Base-by-base conservation (phyloP, 2,888 invertebrate species). In the Gari tellinella region DNA sequence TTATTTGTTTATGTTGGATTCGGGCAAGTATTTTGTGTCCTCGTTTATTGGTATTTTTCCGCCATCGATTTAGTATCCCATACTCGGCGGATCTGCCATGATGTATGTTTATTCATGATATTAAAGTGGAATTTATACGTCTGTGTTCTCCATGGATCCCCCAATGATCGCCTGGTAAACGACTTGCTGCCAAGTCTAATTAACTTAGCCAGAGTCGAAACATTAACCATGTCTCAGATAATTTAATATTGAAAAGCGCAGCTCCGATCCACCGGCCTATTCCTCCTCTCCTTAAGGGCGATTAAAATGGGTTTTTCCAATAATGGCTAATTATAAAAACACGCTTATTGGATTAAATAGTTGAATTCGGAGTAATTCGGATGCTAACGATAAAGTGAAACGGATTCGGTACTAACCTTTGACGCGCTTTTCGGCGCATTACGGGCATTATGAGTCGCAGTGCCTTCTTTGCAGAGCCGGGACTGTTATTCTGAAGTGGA, bases 151-250 rank as follows among this genome's bases (percentile, higher is more conserved):
- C 53, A 56, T 61, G 52, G 53, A 56, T 48, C 57, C 64, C 51
- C 40, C 62, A 74, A 52, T 72, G 72, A 72, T 72, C 72, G 52
- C 19, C 19, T 46, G 65, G 49, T 66, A 69, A 77, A 81, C 64
- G 69, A 67, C 64, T 72, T 66, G 57, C 74, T 74, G 81, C 69
- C 81, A 77, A 61, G 43, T 57, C 68, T 69, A 79, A 82, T 82
- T 79, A 80, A 64, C 72, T 74, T 77, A 74, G 63, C 51, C 68
- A 65, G 72, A 48, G 77, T 63, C 60, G 60, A 72, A 69, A 85
- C 82, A 82, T 73, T 80, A 81, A 80, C 85, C 85, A 85, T 81
- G 76, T 75, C 75, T 49, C 70, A 64, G 69, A 73, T 85, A 85
- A 85, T 83, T 82, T 74, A 81, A 85, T 85, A 84, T 75, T 66